Conservation (phyloP, 1,140 invertebrate species). For the Drosophila tsacasi region DNA sequence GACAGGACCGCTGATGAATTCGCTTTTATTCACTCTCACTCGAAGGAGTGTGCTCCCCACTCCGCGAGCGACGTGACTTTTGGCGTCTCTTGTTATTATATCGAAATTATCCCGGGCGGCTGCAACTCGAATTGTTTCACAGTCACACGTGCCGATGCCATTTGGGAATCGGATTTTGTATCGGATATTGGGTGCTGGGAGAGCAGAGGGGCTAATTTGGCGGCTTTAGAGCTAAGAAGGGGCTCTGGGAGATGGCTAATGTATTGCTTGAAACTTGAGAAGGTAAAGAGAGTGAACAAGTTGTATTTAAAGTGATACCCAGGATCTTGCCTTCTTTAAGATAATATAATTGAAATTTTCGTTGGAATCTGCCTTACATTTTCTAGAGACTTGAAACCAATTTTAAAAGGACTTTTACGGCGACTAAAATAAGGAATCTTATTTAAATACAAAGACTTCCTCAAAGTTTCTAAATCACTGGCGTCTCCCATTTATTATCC, state of each 20-base stretch:
- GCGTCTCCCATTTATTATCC: background rate
- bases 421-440: too few relatives aligned
- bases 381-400: too few relatives aligned
- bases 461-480: background rate
- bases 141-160: slow-evolving; percentile 63
- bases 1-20: slow-evolving; percentile 69
- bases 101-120: slow-evolving; percentile 63
- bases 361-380: too few relatives aligned
- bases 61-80: slow-evolving; percentile 66
- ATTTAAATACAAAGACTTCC: too few relatives aligned
- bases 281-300: background rate
- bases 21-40: slow-evolving; percentile 35
- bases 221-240: slow-evolving; percentile 2
- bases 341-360: too few relatives aligned
- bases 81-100: slow-evolving; percentile 67
- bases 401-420: too few relatives aligned
- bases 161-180: slow-evolving; percentile 22
- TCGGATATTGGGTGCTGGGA: slow-evolving; percentile 2
- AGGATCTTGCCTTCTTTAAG: too few relatives aligned
- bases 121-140: slow-evolving; percentile 68
- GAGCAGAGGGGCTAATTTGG: slow-evolving; percentile 27
- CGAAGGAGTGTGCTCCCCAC: slow-evolving; percentile 4
- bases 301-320: background rate
- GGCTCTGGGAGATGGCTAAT: background rate
- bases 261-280: background rate